Evolutionary conservation across 2,797 vertebrate species (phyloP), one percentile per base, ranked within the genome.

Genomic region (Sphenopsis melanotis): DNA sequence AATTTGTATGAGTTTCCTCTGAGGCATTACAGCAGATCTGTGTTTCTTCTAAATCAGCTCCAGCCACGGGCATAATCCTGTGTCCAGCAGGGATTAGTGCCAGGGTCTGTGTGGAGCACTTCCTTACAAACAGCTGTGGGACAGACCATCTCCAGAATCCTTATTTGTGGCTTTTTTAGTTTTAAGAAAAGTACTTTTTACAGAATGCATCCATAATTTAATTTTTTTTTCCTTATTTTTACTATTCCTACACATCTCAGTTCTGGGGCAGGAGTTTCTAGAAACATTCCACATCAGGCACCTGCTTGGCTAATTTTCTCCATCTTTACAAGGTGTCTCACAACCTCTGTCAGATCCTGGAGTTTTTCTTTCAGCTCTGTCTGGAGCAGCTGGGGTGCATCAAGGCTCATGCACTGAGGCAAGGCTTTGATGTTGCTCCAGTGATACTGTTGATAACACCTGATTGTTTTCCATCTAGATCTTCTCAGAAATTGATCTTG

Each of bases 401-500:
- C 91, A 95, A 59, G 85, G 56, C 95, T 72, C 47, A 30, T 87
- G 42, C 71, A 37, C 49, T 87, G 27, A 69, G 74, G 49, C 65
- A 79, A 56, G 57, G 74, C 90, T 95, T 92, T 94, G 93, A 94
- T 94, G 64, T 83, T 92, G 71, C 64, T 95, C 90, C 93, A 89
- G 53, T 83, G 93, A 93, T 93, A 65, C 71, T 87, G 30, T 94
- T 96, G 89, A 96, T 90, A 96, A 88, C 83, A 87, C 83, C 75
- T 91, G 89, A 96, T 95, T 65, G 68, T 86, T 95, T 97, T 97
- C 83, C 86, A 68, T 95, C 78, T 96, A 59, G 90, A 79, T 72
- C 42, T 90, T 90, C 55, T 76, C 75, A 92, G 92, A 94, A 96
- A 95, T 96, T 96, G 91, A 94, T 92, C 70, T 91, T 95, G 97